A percentile compares a stretch with the other conserved stretches of the same genome.
Conservation (phyloP, 2,888 invertebrate species). For the Perithous albicinctus region DNA sequence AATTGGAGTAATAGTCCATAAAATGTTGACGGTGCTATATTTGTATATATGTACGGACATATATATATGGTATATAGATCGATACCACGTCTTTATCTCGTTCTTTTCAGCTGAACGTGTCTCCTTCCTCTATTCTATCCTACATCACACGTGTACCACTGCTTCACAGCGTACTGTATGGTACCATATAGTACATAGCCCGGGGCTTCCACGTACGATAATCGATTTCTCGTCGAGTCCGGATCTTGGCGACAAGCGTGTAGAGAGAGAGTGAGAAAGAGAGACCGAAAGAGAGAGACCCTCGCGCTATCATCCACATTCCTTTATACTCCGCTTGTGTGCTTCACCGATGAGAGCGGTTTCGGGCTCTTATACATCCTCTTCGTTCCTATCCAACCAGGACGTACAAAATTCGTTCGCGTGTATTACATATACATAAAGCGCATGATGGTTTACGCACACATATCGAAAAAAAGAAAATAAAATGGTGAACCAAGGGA, state of each 20-base stretch:
- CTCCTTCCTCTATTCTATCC: constrained; percentile 37
- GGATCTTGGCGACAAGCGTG: constrained; percentile 57
- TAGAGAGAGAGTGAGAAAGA: too few species aligned
- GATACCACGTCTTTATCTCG: constrained; percentile 42
- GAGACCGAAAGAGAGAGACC: too few species aligned
- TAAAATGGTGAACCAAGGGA: constrained; percentile 46
- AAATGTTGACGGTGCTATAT: constrained; percentile 30
- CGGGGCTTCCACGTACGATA: constrained; percentile 57
- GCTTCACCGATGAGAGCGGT: constrained; percentile 27
- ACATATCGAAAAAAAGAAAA: too few species aligned
- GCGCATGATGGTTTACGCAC: constrained; percentile 10
- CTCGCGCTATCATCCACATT: constrained; percentile 50
- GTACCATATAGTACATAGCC: constrained; percentile 32
- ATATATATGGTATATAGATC: constrained; percentile 7
- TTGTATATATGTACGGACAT: background rate
- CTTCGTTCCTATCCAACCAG: background rate
- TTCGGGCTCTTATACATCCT: background rate
- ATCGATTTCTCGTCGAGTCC: constrained; percentile 66
- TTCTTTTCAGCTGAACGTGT: constrained; percentile 41
- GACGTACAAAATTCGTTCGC: background rate
- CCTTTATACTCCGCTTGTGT: constrained; percentile 48
- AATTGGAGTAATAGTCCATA: constrained; percentile 32
- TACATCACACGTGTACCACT: constrained; percentile 34
- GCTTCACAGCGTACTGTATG: background rate
- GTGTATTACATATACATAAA: background rate